Percentiles rank a stretch among this genome's conserved stretches.
phyloP scores from a whole-genome alignment of 2,797 vertebrate genomes.

The Xyrichtys novacula region DNA sequence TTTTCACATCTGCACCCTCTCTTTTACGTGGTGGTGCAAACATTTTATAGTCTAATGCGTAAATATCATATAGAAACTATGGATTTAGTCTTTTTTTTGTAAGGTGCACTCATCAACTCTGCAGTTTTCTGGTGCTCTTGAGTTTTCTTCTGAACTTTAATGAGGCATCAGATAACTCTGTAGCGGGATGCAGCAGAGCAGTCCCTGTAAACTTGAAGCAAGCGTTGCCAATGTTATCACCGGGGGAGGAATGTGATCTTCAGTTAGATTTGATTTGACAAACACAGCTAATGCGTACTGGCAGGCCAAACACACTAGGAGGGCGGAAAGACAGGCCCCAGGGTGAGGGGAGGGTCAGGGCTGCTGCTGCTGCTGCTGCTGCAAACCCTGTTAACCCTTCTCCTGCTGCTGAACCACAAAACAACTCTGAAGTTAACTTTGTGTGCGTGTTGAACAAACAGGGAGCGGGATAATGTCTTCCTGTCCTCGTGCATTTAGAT shows the following conservation, averaged over 20 bases:
- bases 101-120: not conserved
- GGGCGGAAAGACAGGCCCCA: slow-evolving; percentile 64
- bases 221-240: slow-evolving; percentile 54
- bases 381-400: slow-evolving; percentile 61
- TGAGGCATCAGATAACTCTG: slow-evolving; percentile 19
- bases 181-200: slow-evolving; percentile 10
- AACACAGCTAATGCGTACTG: slow-evolving; percentile 66
- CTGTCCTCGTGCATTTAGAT: slow-evolving; percentile 38
- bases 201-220: slow-evolving; percentile 43
- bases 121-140: slow-evolving; percentile 3
- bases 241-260: slow-evolving; percentile 61
- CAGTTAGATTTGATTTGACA: slow-evolving; percentile 77
- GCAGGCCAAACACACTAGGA: slow-evolving; percentile 71
- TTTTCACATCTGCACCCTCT: not conserved
- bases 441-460: not conserved
- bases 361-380: slow-evolving; percentile 24
- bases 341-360: slow-evolving; percentile 63
- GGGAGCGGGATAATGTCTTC: slow-evolving; percentile 33
- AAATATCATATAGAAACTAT: not conserved
- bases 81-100: not conserved
- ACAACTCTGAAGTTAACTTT: not conserved
- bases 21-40: not conserved
- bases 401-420: slow-evolving; percentile 35
- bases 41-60: not conserved
- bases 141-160: slow-evolving; percentile 2